phyloP scores from a whole-genome alignment of 1,140 invertebrate genomes.

The Sinella curviseta region DNA sequence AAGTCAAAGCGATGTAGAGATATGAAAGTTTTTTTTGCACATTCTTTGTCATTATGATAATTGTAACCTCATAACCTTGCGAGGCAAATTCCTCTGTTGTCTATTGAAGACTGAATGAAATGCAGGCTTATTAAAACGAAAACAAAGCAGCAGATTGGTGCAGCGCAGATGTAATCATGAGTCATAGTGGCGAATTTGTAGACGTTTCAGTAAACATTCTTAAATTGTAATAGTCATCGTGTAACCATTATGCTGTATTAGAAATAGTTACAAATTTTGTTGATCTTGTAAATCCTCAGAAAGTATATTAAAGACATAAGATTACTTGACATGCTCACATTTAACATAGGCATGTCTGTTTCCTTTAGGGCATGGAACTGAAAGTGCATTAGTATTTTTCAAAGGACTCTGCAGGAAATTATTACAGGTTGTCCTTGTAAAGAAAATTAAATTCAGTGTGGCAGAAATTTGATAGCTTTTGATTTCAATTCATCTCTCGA shows the following conservation, averaged over 20 bases:
- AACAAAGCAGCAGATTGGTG: not conserved
- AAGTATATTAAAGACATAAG: no score
- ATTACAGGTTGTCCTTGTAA: not conserved
- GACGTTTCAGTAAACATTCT: no score
- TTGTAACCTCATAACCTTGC: conserved; percentile 16
- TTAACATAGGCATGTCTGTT: no score
- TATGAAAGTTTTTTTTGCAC: not conserved
- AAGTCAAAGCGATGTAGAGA: not conserved
- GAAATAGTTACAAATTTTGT: no score
- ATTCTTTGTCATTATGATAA: conserved; percentile 14
- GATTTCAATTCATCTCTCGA: not conserved
- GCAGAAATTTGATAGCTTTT: not conserved
- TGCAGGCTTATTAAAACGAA: not conserved
- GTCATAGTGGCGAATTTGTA: no score
- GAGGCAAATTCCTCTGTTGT: not conserved
- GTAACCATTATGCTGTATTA: no score
- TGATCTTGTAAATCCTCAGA: no score
- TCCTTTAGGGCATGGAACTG: no score
- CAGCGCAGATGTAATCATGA: no score
- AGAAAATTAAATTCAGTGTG: no score
- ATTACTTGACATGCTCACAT: no score
- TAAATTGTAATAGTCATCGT: no score
- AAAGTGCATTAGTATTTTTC: not conserved
- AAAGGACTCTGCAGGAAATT: not conserved
- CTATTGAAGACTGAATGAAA: not conserved